phyloP scores from a whole-genome alignment of 2,888 invertebrate species.

The Globia sparganii region DNA sequence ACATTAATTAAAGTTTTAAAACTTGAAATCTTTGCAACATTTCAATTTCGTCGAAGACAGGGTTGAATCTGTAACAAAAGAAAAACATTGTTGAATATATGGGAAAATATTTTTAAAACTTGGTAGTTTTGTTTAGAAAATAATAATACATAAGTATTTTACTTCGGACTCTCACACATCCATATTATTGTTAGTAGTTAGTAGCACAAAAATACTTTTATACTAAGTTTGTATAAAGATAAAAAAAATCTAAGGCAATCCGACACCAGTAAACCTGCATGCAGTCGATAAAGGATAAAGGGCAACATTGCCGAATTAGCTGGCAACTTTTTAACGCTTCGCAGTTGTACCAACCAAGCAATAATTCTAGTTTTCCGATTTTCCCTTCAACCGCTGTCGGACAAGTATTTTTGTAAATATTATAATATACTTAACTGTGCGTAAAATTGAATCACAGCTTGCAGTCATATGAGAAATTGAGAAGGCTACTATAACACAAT shows the following conservation, averaged over 20 bases:
- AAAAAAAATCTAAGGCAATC: too few species aligned
- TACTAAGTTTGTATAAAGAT: too few species aligned
- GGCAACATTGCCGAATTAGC: neutral
- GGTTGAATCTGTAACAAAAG: conserved; percentile 83
- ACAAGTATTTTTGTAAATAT: neutral
- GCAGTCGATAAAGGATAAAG: too few species aligned
- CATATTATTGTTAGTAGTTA: too few species aligned
- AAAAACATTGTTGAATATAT: conserved; percentile 52
- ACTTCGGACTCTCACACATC: too few species aligned
- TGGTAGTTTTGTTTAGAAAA: conserved; percentile 3
- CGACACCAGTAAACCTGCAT: too few species aligned
- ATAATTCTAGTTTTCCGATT: neutral
- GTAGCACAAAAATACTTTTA: too few species aligned
- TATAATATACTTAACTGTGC: neutral
- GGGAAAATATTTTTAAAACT: neutral
- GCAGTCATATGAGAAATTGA: neutral
- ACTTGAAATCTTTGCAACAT: conserved; percentile 80
- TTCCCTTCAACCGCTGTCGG: neutral
- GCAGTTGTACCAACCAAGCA: neutral
- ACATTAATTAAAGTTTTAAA: conserved; percentile 88
- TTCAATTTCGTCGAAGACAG: conserved; percentile 76
- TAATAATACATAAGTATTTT: too few species aligned
- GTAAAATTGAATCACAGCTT: neutral
- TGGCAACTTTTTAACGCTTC: neutral
- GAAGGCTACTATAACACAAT: neutral